A percentile compares a stretch with the other conserved stretches of the same genome.
Evolutionary conservation across 2,113 vertebrate genomes (phyloP).

Genomic region (Heloderma charlesbogerti): DNA sequence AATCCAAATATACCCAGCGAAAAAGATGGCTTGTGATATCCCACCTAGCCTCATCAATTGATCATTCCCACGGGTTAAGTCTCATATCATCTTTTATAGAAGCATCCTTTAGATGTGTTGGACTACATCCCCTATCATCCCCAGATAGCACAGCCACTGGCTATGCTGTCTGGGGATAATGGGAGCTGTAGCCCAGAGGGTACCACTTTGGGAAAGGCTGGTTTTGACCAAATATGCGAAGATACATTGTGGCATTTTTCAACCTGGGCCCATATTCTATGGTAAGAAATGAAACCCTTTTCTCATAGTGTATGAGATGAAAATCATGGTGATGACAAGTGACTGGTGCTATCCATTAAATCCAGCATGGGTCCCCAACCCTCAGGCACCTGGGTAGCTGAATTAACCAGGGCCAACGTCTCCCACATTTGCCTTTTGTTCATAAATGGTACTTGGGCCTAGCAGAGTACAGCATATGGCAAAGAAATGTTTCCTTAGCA

Average conservation of each 20-base stretch:
- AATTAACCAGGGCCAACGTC: neutral
- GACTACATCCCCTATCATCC: no score
- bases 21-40: neutral
- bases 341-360: neutral
- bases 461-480: neutral
- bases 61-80: neutral
- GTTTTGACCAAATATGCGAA: neutral
- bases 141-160: no score
- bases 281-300: neutral
- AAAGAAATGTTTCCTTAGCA: neutral
- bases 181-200: no score
- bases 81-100: neutral
- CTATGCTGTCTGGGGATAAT: no score
- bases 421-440: neutral
- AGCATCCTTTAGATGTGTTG: no score
- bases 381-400: neutral
- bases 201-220: no score
- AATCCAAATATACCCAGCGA: neutral
- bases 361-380: neutral
- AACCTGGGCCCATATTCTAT: neutral
- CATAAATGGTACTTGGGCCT: neutral
- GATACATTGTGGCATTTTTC: neutral
- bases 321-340: neutral
- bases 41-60: neutral
- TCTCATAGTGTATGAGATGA: neutral